Percentiles rank a stretch among this genome's conserved stretches.
These are phyloP conservation scores for Anoplophora glabripennis DNA, from an alignment of 1,140 invertebrate species.

Conservation along the genomic window DNA sequence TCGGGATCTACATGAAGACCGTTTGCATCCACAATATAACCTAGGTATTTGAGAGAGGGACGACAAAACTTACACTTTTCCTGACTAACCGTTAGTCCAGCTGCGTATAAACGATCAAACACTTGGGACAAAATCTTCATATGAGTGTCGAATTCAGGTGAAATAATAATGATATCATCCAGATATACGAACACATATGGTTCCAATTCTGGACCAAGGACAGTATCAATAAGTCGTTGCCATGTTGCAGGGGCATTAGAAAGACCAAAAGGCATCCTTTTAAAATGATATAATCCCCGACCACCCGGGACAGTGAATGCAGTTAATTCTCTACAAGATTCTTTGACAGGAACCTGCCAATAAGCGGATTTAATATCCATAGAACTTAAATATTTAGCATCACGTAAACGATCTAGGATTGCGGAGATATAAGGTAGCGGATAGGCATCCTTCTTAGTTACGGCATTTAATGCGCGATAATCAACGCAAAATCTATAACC, in stretches of 20 bases:
- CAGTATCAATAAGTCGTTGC: conserved; percentile 40
- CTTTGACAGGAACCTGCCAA: no score
- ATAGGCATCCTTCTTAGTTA: no score
- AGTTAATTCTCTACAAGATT: no score
- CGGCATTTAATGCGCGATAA: no score
- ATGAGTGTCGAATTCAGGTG: conserved; percentile 29
- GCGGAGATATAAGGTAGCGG: no score
- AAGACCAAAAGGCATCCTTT: conserved; percentile 38
- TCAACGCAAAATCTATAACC: no score
- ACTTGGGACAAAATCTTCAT: conserved; percentile 30
- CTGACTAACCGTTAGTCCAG: conserved; percentile 36
- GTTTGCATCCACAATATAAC: conserved; percentile 38
- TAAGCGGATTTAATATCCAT: no score
- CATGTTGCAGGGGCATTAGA: conserved; percentile 45
- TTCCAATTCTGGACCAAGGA: conserved; percentile 33
- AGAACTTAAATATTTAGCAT: no score
- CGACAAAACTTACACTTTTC: conserved; percentile 44
- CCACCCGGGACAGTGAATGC: neutral
- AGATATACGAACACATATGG: conserved; percentile 37
- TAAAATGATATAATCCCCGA: conserved; percentile 41
- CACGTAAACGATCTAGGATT: no score
- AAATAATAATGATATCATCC: conserved; percentile 35
- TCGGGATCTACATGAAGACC: conserved; percentile 46
- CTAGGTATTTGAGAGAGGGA: conserved; percentile 37
- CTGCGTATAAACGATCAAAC: conserved; percentile 30